Conservation (phyloP, 2,797 vertebrate genomes). For the Choloepus didactylus region DNA sequence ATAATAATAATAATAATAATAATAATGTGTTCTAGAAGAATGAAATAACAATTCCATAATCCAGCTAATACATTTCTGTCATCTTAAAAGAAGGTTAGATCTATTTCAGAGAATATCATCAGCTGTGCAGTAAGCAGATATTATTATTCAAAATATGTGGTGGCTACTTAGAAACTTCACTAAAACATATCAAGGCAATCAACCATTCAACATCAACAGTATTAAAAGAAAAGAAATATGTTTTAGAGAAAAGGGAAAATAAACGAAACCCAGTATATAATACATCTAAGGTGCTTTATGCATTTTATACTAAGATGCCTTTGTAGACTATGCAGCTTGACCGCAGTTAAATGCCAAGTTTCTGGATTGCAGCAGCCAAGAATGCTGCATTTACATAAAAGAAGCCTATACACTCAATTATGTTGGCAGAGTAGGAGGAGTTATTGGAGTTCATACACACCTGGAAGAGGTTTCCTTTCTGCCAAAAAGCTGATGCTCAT, state of each 20-base stretch:
- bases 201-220: neutral
- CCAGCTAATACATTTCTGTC: neutral
- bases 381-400: neutral
- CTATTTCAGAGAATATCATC: neutral
- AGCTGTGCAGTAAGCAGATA: neutral
- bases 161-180: neutral
- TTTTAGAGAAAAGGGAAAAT: neutral
- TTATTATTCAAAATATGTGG: neutral
- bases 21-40: neutral
- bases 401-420: neutral
- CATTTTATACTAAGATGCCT: neutral
- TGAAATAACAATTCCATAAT: neutral
- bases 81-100: conserved; percentile 23
- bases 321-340: neutral
- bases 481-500: conserved; percentile 14
- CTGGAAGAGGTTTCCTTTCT: conserved; percentile 5
- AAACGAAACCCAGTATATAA: neutral
- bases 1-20: too few species aligned
- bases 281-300: neutral
- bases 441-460: conserved; percentile 1
- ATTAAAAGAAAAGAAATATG: conserved; percentile 34
- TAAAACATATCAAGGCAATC: conserved; percentile 12
- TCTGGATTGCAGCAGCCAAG: neutral
- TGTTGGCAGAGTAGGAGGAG: neutral
- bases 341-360: neutral